Conservation (phyloP, 2,797 vertebrate species). For the Acipenser ruthenus region DNA sequence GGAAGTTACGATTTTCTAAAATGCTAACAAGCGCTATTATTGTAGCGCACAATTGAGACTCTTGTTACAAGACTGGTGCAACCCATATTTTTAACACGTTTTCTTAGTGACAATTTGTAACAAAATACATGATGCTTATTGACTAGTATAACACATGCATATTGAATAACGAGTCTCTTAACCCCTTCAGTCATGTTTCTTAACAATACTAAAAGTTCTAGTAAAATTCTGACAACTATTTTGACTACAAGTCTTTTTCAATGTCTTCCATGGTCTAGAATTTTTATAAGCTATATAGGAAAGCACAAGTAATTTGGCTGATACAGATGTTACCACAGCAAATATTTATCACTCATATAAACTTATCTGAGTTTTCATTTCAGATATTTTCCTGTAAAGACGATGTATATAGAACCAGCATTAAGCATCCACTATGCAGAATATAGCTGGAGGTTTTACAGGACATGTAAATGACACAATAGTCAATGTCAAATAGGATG, state of each 20-base stretch:
- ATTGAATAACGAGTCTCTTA: too few relatives aligned
- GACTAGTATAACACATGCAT: conserved; percentile 26
- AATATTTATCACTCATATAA: conserved; percentile 44
- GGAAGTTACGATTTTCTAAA: too few relatives aligned
- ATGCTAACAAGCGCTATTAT: too few relatives aligned
- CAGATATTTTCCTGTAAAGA: conserved; percentile 35
- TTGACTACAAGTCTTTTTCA: conserved; percentile 18
- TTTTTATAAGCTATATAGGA: conserved; percentile 70
- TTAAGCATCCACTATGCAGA: conserved; percentile 40
- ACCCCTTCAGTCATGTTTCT: conserved; percentile 3
- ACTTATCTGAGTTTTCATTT: conserved; percentile 43
- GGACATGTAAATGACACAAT: conserved; percentile 71
- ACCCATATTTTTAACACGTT: too few relatives aligned
- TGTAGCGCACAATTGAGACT: too few relatives aligned
- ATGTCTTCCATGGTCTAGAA: conserved; percentile 28
- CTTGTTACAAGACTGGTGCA: too few relatives aligned
- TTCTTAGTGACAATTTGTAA: not conserved
- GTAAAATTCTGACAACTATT: not conserved
- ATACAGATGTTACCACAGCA: conserved; percentile 72
- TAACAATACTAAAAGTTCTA: not conserved
- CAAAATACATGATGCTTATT: conserved; percentile 6
- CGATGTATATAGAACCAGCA: too few relatives aligned
- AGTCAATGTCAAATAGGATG: conserved; percentile 74
- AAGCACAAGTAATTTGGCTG: conserved; percentile 78
- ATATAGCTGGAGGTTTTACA: conserved; percentile 64